These are phyloP conservation scores for Sciurus vulgaris DNA, from an alignment of 2,797 vertebrate species.

Conservation along the genomic window DNA sequence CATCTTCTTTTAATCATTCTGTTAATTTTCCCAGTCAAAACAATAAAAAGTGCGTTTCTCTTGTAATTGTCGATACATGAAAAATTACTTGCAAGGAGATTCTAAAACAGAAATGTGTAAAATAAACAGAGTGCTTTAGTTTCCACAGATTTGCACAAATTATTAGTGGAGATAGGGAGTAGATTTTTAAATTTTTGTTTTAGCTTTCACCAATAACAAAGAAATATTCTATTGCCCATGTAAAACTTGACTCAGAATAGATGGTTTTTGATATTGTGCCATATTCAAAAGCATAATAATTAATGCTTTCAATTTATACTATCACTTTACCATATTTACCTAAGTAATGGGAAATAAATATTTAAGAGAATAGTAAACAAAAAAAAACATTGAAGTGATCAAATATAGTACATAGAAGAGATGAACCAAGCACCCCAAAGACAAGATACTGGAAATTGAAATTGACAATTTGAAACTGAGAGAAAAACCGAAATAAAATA, in stretches of 20 bases:
- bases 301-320: not conserved
- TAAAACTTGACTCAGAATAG: not conserved
- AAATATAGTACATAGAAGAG: not conserved
- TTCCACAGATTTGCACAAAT: not conserved
- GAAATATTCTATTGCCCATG: not conserved
- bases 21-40: not conserved
- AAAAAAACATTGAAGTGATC: not conserved
- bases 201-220: not conserved
- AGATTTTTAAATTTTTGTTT: conserved; percentile 5
- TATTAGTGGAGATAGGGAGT: not conserved
- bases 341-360: not conserved
- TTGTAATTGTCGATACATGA: not conserved
- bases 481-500: not conserved
- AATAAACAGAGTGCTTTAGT: not conserved
- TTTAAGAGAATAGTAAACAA: not conserved
- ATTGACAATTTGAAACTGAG: not conserved
- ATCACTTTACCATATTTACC: not conserved
- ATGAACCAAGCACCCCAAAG: not conserved
- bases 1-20: not conserved
- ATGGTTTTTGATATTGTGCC: not conserved
- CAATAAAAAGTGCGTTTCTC: not conserved
- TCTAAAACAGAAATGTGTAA: not conserved
- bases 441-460: conserved; percentile 17
- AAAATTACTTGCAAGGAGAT: not conserved
- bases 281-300: not conserved